A percentile compares a stretch with the other conserved stretches of the same genome.
Conservation (phyloP, 1,140 invertebrate genomes). For the Venustaconcha ellipsiformis region DNA sequence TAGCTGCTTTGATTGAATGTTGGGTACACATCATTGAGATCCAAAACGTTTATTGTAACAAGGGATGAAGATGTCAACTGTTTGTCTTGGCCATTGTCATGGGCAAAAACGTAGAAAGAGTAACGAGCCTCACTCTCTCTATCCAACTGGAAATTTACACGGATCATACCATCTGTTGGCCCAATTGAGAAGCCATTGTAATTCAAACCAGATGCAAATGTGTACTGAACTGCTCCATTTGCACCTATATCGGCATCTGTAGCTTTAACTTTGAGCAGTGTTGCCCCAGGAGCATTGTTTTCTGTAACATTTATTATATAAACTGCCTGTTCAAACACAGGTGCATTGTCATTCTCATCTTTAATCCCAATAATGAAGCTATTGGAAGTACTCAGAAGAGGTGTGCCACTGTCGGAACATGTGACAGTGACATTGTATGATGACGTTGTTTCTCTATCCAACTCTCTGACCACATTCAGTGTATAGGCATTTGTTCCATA, state of each 20-base stretch:
- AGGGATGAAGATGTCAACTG: constrained; percentile 79
- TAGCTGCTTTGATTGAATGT: constrained; percentile 68
- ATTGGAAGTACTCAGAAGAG: constrained; percentile 36
- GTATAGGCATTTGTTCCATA: background rate
- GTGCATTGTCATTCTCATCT: constrained; percentile 61
- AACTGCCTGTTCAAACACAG: constrained; percentile 35
- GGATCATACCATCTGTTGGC: constrained; percentile 41
- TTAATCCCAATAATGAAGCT: constrained; percentile 57
- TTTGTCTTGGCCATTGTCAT: constrained; percentile 57
- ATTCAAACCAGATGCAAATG: constrained; percentile 20
- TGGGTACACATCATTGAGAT: constrained; percentile 95
- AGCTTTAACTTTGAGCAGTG: constrained; percentile 50
- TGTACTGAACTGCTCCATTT: constrained; percentile 47
- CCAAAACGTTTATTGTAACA: constrained; percentile 66
- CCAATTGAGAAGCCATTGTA: constrained; percentile 43
- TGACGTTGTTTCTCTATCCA: constrained; percentile 39
- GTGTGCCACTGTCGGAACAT: constrained; percentile 54
- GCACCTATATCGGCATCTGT: constrained; percentile 50
- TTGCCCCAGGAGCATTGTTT: constrained; percentile 42
- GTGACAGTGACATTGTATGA: constrained; percentile 35
- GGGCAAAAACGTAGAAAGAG: constrained; percentile 33
- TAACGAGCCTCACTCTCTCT: constrained; percentile 37
- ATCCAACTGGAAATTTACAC: constrained; percentile 38
- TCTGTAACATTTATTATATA: constrained; percentile 45
- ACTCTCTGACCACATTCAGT: constrained; percentile 1